Conservation (phyloP, 2,888 invertebrate species). For the Orthosia cruda region DNA sequence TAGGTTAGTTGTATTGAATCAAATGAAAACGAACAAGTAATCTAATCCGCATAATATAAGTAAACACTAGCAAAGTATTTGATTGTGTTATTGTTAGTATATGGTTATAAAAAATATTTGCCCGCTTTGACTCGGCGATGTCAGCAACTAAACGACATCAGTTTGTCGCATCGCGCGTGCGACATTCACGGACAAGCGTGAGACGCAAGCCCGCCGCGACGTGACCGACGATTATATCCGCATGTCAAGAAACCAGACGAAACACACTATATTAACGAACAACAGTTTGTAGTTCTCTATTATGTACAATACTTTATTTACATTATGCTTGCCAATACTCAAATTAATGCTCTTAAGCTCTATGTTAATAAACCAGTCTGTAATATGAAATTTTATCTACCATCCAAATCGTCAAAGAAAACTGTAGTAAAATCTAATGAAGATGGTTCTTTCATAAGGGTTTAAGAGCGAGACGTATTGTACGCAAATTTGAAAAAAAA, state of each 20-base stretch:
- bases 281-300: constrained; percentile 19
- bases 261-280: constrained; percentile 40
- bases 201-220: constrained; percentile 15
- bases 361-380: neutral
- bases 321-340: neutral
- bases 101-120: neutral
- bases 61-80: constrained; percentile 7
- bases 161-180: constrained; percentile 21
- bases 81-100: constrained; percentile 4
- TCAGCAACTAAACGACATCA: constrained; percentile 43
- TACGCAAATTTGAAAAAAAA: constrained; percentile 17
- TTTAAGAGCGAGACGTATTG: neutral
- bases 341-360: neutral
- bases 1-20: constrained; percentile 18
- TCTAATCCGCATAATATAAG: neutral
- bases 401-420: neutral
- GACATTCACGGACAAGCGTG: constrained; percentile 14
- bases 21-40: neutral
- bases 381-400: no score
- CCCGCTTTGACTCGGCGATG: constrained; percentile 35
- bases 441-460: constrained; percentile 11
- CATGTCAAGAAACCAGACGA: constrained; percentile 56
- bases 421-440: neutral
- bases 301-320: constrained; percentile 28
- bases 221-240: constrained; percentile 32